phyloP scores from a whole-genome alignment of 2,113 vertebrate species.

The Boulengerochromis microlepis region DNA sequence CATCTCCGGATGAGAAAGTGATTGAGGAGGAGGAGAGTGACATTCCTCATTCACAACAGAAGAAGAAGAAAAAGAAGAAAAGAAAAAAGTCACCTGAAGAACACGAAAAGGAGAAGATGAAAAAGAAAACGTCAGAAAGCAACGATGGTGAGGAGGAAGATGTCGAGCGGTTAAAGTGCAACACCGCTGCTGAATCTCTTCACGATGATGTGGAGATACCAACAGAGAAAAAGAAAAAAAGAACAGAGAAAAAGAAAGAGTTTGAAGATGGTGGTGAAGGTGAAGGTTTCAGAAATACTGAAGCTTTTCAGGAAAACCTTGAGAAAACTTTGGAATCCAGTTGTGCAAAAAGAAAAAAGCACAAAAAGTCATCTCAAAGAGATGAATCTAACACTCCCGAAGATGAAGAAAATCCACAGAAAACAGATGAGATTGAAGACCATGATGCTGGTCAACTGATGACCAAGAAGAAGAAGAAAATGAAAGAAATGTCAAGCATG shows the following conservation, averaged over 20 bases:
- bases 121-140: background rate
- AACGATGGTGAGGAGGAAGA: background rate
- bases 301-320: background rate
- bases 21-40: background rate
- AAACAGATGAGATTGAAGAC: background rate
- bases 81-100: background rate
- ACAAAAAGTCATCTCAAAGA: conserved; percentile 7
- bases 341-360: background rate
- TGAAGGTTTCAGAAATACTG: background rate
- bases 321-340: background rate
- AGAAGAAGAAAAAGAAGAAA: background rate
- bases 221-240: background rate
- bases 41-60: background rate
- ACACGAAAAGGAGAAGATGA: background rate
- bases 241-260: background rate
- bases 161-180: background rate
- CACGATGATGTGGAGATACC: background rate
- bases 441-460: background rate
- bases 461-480: background rate
- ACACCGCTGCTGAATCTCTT: background rate
- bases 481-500: background rate
- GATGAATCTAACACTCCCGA: background rate
- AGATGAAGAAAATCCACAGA: background rate
- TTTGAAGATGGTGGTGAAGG: background rate
- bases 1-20: background rate